These are phyloP conservation scores for Fulmarus glacialis DNA, from an alignment of 2,113 vertebrate genomes.

Conservation along the genomic window DNA sequence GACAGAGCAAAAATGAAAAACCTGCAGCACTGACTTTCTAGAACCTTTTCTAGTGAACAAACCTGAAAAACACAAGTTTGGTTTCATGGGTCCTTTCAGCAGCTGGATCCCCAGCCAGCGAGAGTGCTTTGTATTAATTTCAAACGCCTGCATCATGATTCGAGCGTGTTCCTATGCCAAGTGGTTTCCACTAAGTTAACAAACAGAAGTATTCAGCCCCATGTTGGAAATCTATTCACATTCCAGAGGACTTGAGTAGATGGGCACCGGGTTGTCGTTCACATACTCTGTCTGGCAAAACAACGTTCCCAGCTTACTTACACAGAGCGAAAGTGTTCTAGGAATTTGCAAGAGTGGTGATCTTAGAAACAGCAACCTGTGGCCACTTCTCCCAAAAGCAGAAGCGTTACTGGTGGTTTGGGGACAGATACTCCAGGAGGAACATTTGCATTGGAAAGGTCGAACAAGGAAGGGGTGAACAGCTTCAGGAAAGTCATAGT, in stretches of 20 bases:
- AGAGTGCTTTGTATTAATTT: slow-evolving; percentile 8
- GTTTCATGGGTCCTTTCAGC: not conserved
- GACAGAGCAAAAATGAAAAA: not conserved
- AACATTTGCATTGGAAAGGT: not conserved
- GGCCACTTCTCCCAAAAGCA: not conserved
- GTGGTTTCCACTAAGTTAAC: slow-evolving; percentile 60
- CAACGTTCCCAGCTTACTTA: slow-evolving; percentile 57
- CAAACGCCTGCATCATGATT: slow-evolving; percentile 30
- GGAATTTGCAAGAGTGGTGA: slow-evolving; percentile 63
- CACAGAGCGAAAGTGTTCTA: slow-evolving; percentile 55
- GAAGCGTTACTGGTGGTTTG: not conserved
- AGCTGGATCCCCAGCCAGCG: not conserved
- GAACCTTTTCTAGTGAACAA: not conserved
- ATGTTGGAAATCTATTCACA: slow-evolving; percentile 51
- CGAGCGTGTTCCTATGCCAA: not conserved
- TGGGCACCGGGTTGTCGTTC: slow-evolving; percentile 32
- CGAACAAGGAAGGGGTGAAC: not conserved
- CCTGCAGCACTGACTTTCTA: not conserved
- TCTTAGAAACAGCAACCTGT: slow-evolving; percentile 35
- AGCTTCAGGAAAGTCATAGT: not conserved
- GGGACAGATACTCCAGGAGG: not conserved
- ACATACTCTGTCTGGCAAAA: slow-evolving; percentile 60
- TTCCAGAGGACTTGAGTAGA: slow-evolving; percentile 58
- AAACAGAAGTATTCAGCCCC: slow-evolving; percentile 33
- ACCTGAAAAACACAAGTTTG: not conserved